Conservation (phyloP, 2,797 vertebrate genomes). For the Catostomus latipinnis region DNA sequence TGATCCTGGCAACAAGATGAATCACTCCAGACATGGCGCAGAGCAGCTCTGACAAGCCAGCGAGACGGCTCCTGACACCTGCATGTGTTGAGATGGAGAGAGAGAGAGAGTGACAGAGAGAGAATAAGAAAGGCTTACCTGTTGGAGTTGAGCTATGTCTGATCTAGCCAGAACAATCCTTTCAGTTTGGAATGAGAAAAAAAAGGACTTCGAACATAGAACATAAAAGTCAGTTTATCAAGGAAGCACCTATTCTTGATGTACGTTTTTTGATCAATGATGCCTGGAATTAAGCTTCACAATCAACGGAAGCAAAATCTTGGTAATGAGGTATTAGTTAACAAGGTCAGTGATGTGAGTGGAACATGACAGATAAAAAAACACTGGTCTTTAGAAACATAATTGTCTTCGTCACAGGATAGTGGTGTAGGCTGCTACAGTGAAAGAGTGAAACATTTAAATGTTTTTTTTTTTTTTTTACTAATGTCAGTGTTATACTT, state of each 20-base stretch:
- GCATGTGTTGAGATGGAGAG: constrained; percentile 76
- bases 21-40: constrained; percentile 92
- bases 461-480: too few species aligned
- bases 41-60: constrained; percentile 88
- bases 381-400: not conserved
- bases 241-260: constrained; percentile 28
- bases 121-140: constrained; percentile 70
- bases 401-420: constrained; percentile 4
- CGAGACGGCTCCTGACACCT: constrained; percentile 84
- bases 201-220: constrained; percentile 59
- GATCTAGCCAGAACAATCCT: constrained; percentile 70
- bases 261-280: not conserved
- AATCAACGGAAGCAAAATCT: not conserved
- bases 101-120: constrained; percentile 30
- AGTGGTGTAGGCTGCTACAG: not conserved
- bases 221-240: constrained; percentile 55
- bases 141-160: constrained; percentile 79
- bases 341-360: constrained; percentile 4
- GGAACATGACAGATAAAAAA: constrained; percentile 1
- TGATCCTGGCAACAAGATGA: constrained; percentile 94
- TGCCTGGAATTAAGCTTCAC: not conserved
- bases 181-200: constrained; percentile 63
- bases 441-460: too few species aligned
- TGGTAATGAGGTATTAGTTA: constrained; percentile 17
- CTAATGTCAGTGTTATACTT: too few species aligned